Conservation (phyloP, 2,113 vertebrate species). For the Columbina picui region DNA sequence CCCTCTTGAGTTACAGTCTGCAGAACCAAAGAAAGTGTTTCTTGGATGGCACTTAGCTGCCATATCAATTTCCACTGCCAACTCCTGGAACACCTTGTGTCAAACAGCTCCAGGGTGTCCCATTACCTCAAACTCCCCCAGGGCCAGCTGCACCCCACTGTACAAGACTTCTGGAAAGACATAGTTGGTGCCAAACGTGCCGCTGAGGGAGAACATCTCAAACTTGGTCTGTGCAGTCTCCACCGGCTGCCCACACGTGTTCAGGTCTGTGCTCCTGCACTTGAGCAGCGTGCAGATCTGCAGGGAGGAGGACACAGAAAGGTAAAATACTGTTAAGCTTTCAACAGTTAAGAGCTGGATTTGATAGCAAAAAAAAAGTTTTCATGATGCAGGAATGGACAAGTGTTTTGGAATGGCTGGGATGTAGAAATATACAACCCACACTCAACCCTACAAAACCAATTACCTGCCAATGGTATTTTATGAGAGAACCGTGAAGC, state of each 20-base stretch:
- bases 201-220: conserved; percentile 75
- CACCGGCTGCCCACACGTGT: conserved; percentile 48
- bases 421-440: neutral
- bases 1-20: neutral
- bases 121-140: conserved; percentile 72
- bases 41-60: neutral
- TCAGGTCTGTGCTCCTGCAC: conserved; percentile 37
- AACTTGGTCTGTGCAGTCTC: conserved; percentile 68
- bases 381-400: neutral
- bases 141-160: conserved; percentile 68
- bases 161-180: conserved; percentile 80
- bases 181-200: conserved; percentile 70
- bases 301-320: neutral
- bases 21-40: neutral
- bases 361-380: neutral
- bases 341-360: neutral
- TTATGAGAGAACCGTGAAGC: conserved; percentile 63
- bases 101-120: neutral
- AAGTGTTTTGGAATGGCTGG: neutral
- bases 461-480: conserved; percentile 77
- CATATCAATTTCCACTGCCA: neutral
- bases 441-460: neutral
- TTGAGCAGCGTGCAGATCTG: conserved; percentile 76
- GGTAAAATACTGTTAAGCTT: neutral
- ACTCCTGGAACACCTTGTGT: neutral